Base-by-base conservation (phyloP, 1,140 invertebrate species). In the Pissodes strobi region DNA sequence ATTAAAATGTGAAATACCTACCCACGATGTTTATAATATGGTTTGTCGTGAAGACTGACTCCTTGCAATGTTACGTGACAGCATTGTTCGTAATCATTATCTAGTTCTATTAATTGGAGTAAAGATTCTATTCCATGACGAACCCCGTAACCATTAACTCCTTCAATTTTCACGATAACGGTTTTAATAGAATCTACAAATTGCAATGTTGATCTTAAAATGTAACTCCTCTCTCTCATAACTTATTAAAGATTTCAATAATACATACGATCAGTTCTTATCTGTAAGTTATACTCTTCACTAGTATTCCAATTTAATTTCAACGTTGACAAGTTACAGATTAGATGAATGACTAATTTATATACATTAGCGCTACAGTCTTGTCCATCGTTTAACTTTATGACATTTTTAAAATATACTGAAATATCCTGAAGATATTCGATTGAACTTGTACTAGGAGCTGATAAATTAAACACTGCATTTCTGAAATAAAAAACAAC, bases 61-160 rank as follows among this genome's bases (percentile, higher is more conserved):
- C 69, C 53, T 9, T 72, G 70, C 0, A 82, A 72, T 57, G 83
- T 78, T 6, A 84, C 71, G 38, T 83, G 71, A 22, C 79, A 79
- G 48, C 72, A 75, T 10, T 57, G 51, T 0, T 60, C 18, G 38
- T 68, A 51, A 17, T 57, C 19, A 19, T 64, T 30, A 61, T 72
- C 68, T 10, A 82, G 75, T 0, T 83, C 82, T 0, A 87, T 82
- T 49, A 93, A 73, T 70, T 92, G 90, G 1, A 83, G 83, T 10
- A 92, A 76, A 1, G 90, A 90, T 78, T 93, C 90, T 38, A 92
- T 78, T n/a, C 80, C 89, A 71, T 92, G 88, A 1, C 90, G 81
- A 0, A 85, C 87, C 1, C 90, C 91, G 72, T 84, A 93, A n/a
- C 89, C 84, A 0, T 88, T 90, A 9, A 72, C 70, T 0, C 87